Base-by-base conservation (phyloP, 2,888 invertebrate genomes). In the Chloroclysta siterata region DNA sequence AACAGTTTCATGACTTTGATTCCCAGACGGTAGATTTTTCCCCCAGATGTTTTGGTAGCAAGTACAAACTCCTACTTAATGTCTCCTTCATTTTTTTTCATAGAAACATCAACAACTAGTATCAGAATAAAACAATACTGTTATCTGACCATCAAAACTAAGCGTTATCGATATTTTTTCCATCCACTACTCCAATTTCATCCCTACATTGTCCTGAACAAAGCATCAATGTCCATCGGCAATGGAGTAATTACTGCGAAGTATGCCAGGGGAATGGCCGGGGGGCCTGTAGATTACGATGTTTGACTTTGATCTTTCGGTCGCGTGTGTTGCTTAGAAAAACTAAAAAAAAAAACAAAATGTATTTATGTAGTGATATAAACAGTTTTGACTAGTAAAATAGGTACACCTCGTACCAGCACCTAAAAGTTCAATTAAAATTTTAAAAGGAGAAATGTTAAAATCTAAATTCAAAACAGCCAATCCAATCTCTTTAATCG, bases 221-320 rank as follows among this genome's bases (percentile, higher is more conserved):
- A 77, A 77, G 69, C 75, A 70, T 79, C 77, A 72, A 73, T 71
- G 73, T 75, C 71, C 60, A 72, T 74, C 74, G 72, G 75, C 78
- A 80, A 82, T 80, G 73, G 73, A 65, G 72, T 73, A 70, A 73
- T 73, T 73, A 74, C 67, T 65, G 66, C 10, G 14, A 15, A 15
- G 29, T 29, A 15, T 11, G 51, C 51, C 47, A 8, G 55, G 55
- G 44, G 33, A 46, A 29, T 44, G 44, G 33, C 46, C 36, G 6
- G 29, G 39, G 50, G 50, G 41, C 28, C 33, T 29, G 14, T 14
- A 48, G 41, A 50, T 55, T 47, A 56, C 28, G 14, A 54, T 33
- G 54, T 57, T 51, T 42, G 42, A 50, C 57, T 57, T 57, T 57
- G 57, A 57, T 60, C 47, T 50, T 57, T 42, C 17, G 50, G 29